Evolutionary conservation across 2,113 vertebrate species (phyloP).

Genomic region (Rhabdomys dilectus): DNA sequence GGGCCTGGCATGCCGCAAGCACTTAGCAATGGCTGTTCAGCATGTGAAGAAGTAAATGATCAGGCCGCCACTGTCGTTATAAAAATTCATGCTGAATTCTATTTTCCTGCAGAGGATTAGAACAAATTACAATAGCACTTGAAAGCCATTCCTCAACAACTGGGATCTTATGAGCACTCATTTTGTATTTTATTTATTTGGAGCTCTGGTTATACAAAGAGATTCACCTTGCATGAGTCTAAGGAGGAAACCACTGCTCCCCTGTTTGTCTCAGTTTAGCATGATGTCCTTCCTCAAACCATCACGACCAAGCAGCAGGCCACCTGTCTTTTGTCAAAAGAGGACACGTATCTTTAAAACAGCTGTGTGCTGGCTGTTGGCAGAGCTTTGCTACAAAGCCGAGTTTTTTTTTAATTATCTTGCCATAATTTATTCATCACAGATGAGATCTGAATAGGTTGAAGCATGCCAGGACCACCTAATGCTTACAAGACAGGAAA

Average conservation of each 20-base stretch:
- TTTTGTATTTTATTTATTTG: slow-evolving; percentile 52
- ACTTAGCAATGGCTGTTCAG: not conserved
- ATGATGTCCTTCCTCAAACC: not conserved
- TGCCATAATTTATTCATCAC: not conserved
- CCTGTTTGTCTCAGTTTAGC: not conserved
- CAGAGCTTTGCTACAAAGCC: not conserved
- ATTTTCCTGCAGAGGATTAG: slow-evolving; percentile 33
- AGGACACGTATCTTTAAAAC: not conserved
- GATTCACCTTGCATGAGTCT: not conserved
- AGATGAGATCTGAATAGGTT: not conserved
- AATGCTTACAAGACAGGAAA: slow-evolving; percentile 12
- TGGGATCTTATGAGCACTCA: not conserved
- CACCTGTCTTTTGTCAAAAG: slow-evolving; percentile 62
- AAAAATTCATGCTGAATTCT: not conserved
- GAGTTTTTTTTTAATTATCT: not conserved
- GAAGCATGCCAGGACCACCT: not conserved
- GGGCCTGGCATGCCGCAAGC: not conserved
- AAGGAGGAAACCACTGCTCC: not conserved
- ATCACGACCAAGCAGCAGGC: not conserved
- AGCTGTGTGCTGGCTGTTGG: not conserved
- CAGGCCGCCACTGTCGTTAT: not conserved
- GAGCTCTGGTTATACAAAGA: not conserved
- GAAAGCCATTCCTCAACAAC: not conserved
- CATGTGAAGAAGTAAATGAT: not conserved
- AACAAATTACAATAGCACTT: slow-evolving; percentile 10